Evolutionary conservation across 1,140 invertebrate genomes (phyloP), one percentile per base, ranked within the genome.

Genomic region (Drosophila prosaltans): DNA sequence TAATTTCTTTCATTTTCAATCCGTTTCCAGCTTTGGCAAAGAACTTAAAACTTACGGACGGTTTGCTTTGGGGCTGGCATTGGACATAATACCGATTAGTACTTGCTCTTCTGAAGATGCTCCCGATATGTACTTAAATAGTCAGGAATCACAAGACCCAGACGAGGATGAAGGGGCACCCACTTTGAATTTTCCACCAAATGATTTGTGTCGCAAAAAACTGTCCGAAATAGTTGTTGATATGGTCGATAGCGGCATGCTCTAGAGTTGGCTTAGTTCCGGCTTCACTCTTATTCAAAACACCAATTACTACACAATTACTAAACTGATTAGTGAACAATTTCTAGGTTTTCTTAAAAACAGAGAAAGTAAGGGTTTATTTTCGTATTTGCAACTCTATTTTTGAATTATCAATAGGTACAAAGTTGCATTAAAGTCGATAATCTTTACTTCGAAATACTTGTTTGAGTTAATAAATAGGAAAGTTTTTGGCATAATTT

Each of bases 81-180:
- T 96, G 65, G 95, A 96, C 69, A 95, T 96, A 81, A 93, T 95
- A 65, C 95, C 95, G 7, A 96, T 96, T 26, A 95, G 94, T 75
- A 96, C 95, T 0, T 96, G 95, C 68, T 94, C 95, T 16, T 95
- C 95, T 39, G 93, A 95, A 57, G 94, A 95, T 77, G 95, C 95
- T 0, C 95, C 95, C 0, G 95, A 96, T 81, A 89, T 96, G 65
- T 96, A 96, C 78, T 94, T 86, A 3, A 72, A 90, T 39, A 65
- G 69, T 40, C 57, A 59, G 32, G 32, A 59, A 8, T 74, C 63
- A 16, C 73, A 76, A 10, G 67, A 73, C 10, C 57, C 24, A 6
- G 84, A 76, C 26, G 71, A 88, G 45, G 76, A 72, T 62, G 79
- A 65, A 6, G 91, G 90, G 40, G 91, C 91, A 32, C 92, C 91